Conservation (phyloP, 2,113 vertebrate genomes). For the Scortum barcoo region DNA sequence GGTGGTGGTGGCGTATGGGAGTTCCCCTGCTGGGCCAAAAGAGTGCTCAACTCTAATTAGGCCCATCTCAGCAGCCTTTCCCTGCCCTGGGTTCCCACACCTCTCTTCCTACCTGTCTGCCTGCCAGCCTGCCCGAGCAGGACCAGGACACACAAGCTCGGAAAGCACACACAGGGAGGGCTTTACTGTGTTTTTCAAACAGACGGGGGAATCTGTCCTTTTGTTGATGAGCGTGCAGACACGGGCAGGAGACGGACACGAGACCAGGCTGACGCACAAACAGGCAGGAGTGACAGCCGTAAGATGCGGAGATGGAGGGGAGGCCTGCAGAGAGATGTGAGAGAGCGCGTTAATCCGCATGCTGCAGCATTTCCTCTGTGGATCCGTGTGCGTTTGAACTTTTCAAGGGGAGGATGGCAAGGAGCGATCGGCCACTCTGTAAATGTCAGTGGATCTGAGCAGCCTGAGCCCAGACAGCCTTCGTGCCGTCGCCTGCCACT, state of each 20-base stretch:
- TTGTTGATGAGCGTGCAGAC: conserved; percentile 37
- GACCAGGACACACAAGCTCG: conserved; percentile 12
- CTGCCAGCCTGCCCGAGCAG: conserved; percentile 19
- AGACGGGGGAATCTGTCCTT: conserved; percentile 22
- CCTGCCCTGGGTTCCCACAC: conserved; percentile 33
- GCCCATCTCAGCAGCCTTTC: conserved; percentile 49
- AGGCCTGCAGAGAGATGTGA: conserved; percentile 62
- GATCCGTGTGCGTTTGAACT: conserved; percentile 78
- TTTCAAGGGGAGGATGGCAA: conserved; percentile 71
- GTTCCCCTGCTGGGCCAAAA: conserved; percentile 47
- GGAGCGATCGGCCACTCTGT: conserved; percentile 76
- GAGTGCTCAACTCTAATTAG: conserved; percentile 71
- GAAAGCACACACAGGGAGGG: not conserved
- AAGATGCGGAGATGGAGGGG: conserved; percentile 27
- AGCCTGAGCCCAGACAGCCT: conserved; percentile 60
- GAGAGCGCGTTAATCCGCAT: conserved; percentile 68
- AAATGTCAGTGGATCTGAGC: conserved; percentile 81
- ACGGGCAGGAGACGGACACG: conserved; percentile 34
- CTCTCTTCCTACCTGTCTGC: conserved; percentile 40
- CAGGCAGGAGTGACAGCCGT: conserved; percentile 55
- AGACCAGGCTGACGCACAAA: conserved; percentile 20
- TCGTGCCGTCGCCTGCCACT: conserved; percentile 65
- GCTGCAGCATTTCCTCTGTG: conserved; percentile 68
- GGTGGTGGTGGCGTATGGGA: conserved; percentile 7
- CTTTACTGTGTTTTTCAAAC: not conserved